Base-by-base conservation (phyloP, 2,888 invertebrate species). In the Alcis repandata region DNA sequence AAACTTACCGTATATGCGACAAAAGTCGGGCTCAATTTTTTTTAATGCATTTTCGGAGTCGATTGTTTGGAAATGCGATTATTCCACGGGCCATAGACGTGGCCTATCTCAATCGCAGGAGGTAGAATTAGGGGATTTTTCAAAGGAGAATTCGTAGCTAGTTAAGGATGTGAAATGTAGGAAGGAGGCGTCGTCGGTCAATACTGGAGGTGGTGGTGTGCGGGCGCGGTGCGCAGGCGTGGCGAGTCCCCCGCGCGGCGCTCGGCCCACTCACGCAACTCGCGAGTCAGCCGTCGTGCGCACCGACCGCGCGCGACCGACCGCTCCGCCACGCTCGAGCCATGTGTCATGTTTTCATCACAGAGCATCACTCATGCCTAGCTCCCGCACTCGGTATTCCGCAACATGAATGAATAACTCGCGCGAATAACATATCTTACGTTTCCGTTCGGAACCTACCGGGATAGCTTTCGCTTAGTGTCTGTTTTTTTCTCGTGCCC, bases 131-230 rank as follows among this genome's bases (percentile, higher is more conserved):
- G 87, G 89, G 87, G 86, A 85, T 91, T 91, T 91, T 91, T 91
- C 86, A 88, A 91, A 90, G 91, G 87, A 88, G 88, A 87, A 88
- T 90, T 88, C 86, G 86, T 85, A 86, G 86, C 89, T 91, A 89
- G 92, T 91, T 92, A 93, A 92, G 91, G 92, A 92, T 89, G 90
- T 91, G 90, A 90, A 89, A 87, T 87, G 90, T 91, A 88, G 89
- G 88, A 90, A 91, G 90, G 90, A 92, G 92, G 92, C 91, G 91
- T 90, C 89, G 90, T 92, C 91, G 92, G 92, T 93, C 92, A 92
- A 93, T 93, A 93, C 92, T 89, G 89, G 86, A 90, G 91, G 90
- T 91, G 89, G 91, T 83, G 91, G 89, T 87, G 91, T 76, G 90
- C 86, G 89, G 86, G 86, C 75, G 86, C 81, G 85, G 86, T 75